Evolutionary conservation across 2,888 invertebrate genomes (phyloP).

Genomic region (Lampropteryx suffumata): DNA sequence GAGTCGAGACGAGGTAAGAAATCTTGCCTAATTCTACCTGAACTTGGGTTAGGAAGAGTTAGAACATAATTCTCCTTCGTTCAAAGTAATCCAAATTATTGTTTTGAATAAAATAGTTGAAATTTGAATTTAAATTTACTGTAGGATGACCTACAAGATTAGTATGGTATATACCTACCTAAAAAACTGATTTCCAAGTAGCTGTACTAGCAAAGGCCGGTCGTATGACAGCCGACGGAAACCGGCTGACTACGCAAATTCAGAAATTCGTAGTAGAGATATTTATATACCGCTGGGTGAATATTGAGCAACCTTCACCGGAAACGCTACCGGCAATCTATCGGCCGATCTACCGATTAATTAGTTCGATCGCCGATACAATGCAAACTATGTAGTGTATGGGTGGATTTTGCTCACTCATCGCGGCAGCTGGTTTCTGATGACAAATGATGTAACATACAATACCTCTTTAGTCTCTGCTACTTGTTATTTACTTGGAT

Average conservation of each 20-base stretch:
- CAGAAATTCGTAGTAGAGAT: slow-evolving; percentile 33
- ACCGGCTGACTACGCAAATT: slow-evolving; percentile 7
- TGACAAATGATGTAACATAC: slow-evolving; percentile 56
- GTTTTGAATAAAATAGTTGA: no score
- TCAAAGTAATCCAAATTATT: no score
- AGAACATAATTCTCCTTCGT: no score
- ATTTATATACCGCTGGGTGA: slow-evolving; percentile 58
- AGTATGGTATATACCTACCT: no score
- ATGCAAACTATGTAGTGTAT: slow-evolving; percentile 73
- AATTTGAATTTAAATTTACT: no score
- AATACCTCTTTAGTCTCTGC: neutral
- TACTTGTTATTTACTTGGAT: no score
- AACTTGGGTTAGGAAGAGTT: no score
- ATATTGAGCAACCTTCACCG: slow-evolving; percentile 79
- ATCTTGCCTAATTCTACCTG: no score
- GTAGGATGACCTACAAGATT: no score
- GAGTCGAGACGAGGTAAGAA: no score
- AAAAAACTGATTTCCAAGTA: neutral
- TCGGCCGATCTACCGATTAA: slow-evolving; percentile 76
- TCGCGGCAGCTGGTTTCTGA: slow-evolving; percentile 63
- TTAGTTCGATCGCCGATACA: slow-evolving; percentile 74
- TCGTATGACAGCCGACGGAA: neutral
- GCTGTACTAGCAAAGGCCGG: neutral
- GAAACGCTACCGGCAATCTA: slow-evolving; percentile 79
- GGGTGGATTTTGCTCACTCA: slow-evolving; percentile 73